These are phyloP conservation scores for Rhineura floridana DNA, from an alignment of 2,113 vertebrate species.

Conservation along the genomic window DNA sequence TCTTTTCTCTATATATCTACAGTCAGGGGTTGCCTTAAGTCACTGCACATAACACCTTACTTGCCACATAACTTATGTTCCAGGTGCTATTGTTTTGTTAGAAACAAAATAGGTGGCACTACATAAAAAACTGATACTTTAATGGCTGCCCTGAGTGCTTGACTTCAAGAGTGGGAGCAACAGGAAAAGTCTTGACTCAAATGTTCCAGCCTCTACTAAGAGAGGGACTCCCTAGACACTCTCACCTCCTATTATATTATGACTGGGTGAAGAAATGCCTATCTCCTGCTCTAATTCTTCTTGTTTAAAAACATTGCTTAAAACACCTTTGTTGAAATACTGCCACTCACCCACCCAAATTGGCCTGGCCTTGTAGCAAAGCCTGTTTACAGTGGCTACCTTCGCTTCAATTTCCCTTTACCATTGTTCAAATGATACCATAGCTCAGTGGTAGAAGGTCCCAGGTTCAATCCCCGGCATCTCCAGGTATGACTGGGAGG, in stretches of 20 bases:
- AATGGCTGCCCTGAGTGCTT: neutral
- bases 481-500: too few species aligned
- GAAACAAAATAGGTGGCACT: neutral
- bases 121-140: neutral
- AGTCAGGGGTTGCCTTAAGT: neutral
- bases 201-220: neutral
- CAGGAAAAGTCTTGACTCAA: neutral
- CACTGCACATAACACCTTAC: neutral
- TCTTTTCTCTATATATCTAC: neutral
- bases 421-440: neutral
- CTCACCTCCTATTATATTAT: neutral
- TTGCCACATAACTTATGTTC: neutral
- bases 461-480: too few species aligned
- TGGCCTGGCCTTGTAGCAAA: neutral
- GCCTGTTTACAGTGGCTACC: neutral
- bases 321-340: neutral
- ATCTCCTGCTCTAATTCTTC: neutral
- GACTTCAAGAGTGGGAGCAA: neutral
- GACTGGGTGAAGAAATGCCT: neutral
- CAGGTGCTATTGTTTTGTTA: neutral
- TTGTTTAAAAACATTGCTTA: neutral
- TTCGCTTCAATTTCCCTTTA: neutral
- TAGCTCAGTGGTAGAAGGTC: too few species aligned
- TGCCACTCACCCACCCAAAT: neutral
- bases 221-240: neutral